Conservation (phyloP, 2,113 vertebrate genomes). For the Solea senegalensis region DNA sequence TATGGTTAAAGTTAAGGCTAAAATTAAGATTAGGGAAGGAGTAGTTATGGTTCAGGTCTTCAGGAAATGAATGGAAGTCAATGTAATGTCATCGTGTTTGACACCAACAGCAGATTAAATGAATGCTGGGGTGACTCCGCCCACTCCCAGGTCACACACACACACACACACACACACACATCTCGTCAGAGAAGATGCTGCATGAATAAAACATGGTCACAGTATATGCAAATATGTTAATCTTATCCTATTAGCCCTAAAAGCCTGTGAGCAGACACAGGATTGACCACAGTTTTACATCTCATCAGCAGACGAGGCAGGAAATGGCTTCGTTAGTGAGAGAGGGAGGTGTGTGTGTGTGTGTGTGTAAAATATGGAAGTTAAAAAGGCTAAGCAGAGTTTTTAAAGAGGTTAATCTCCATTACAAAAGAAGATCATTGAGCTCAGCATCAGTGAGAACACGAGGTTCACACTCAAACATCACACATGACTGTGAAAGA, state of each 20-base stretch:
- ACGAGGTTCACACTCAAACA: slow-evolving; percentile 24
- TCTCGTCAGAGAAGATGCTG: slow-evolving; percentile 31
- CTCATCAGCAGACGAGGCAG: slow-evolving; percentile 38
- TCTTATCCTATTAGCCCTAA: slow-evolving; percentile 77
- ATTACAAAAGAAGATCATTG: slow-evolving; percentile 68
- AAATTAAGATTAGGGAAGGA: too few relatives aligned
- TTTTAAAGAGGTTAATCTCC: slow-evolving; percentile 72
- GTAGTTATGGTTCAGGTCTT: too few relatives aligned
- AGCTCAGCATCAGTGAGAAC: slow-evolving; percentile 53
- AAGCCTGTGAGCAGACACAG: slow-evolving; percentile 60
- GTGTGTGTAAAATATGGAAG: slow-evolving; percentile 48
- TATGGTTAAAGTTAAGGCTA: too few relatives aligned
- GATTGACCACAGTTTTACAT: slow-evolving; percentile 71
- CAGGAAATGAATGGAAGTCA: too few relatives aligned
- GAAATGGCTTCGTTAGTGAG: slow-evolving; percentile 42
- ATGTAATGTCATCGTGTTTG: too few relatives aligned
- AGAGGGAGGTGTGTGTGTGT: too few relatives aligned
- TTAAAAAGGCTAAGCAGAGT: slow-evolving; percentile 59
- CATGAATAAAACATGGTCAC: slow-evolving; percentile 78
- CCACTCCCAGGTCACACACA: slow-evolving; percentile 67
- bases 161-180: not conserved
- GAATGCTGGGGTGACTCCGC: slow-evolving; percentile 5
- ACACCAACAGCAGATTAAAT: too few relatives aligned
- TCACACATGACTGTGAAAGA: not conserved
- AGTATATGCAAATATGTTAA: slow-evolving; percentile 77